A percentile compares a stretch with the other conserved stretches of the same genome.
phyloP scores from a whole-genome alignment of 2,797 vertebrate genomes.

The Danio albolineatus region DNA sequence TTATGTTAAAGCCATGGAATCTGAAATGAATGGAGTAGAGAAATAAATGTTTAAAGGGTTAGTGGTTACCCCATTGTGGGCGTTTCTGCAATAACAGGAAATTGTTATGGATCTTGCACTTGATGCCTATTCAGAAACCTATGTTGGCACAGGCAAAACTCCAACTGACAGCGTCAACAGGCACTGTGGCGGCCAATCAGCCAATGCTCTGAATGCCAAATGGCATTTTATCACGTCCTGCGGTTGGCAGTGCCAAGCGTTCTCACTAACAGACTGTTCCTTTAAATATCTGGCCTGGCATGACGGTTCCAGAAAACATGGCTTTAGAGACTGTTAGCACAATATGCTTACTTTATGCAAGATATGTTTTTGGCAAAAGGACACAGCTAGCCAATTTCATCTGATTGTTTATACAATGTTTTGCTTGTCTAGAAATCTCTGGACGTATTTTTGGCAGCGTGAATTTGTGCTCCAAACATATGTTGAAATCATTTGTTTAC shows the following conservation, averaged over 20 bases:
- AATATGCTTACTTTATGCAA: constrained; percentile 68
- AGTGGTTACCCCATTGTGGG: constrained; percentile 70
- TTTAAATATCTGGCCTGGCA: constrained; percentile 63
- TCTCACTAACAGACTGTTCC: constrained; percentile 67
- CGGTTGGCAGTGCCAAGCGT: constrained; percentile 56
- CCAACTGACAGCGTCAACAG: constrained; percentile 52
- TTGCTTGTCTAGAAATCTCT: constrained; percentile 66
- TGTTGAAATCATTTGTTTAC: constrained; percentile 66
- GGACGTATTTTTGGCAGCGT: constrained; percentile 51
- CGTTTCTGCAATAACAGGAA: constrained; percentile 78
- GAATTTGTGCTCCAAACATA: constrained; percentile 61
- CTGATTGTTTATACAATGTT: constrained; percentile 65
- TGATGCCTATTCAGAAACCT: constrained; percentile 66
- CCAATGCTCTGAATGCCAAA: constrained; percentile 67
- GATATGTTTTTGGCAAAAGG: constrained; percentile 71
- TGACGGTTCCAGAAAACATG: constrained; percentile 61
- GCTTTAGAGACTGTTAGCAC: constrained; percentile 68
- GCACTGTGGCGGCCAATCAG: constrained; percentile 59
- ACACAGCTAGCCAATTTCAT: constrained; percentile 69
- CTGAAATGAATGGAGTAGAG: constrained; percentile 43
- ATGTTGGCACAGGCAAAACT: constrained; percentile 61
- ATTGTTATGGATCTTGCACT: constrained; percentile 68
- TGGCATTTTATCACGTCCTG: constrained; percentile 72
- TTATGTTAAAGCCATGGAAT: constrained; percentile 31
- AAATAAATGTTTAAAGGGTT: constrained; percentile 69